These are phyloP conservation scores for Drepana arcuata DNA, from an alignment of 1,140 invertebrate species.

Conservation along the genomic window DNA sequence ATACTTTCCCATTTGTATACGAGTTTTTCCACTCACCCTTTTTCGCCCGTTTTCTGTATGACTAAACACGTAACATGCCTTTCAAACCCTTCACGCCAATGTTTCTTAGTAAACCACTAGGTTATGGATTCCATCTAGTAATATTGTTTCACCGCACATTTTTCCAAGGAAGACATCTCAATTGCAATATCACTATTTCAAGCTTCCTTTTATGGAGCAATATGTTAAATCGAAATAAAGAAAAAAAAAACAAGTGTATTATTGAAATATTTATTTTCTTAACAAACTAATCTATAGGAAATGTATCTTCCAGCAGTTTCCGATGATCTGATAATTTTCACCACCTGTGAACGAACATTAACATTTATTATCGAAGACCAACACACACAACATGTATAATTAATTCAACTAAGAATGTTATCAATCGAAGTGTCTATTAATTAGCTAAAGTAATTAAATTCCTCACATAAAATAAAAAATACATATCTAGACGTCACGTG, in stretches of 20 bases:
- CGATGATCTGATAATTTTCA: slow-evolving; percentile 97
- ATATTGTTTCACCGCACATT: not conserved
- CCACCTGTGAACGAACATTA: slow-evolving; percentile 91
- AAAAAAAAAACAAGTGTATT: slow-evolving; percentile 11
- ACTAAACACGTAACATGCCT: not conserved
- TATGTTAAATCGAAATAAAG: slow-evolving; percentile 4
- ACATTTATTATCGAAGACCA: no score
- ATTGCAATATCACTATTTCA: not conserved
- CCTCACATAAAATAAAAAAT: no score
- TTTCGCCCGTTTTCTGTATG: not conserved
- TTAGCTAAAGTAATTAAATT: no score
- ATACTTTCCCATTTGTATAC: no score
- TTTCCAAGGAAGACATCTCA: not conserved
- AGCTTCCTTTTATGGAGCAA: not conserved
- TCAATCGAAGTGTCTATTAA: no score
- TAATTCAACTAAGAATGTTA: no score
- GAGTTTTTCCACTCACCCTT: no score
- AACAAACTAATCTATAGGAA: slow-evolving; percentile 97
- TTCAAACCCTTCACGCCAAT: not conserved
- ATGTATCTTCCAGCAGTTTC: slow-evolving; percentile 99
- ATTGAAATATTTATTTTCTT: slow-evolving; percentile 18
- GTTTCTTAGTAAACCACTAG: not conserved
- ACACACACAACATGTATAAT: no score
- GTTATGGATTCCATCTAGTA: not conserved
- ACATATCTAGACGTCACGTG: no score